phyloP scores from a whole-genome alignment of 2,797 vertebrate genomes.

The Basileuterus tristriatus region DNA sequence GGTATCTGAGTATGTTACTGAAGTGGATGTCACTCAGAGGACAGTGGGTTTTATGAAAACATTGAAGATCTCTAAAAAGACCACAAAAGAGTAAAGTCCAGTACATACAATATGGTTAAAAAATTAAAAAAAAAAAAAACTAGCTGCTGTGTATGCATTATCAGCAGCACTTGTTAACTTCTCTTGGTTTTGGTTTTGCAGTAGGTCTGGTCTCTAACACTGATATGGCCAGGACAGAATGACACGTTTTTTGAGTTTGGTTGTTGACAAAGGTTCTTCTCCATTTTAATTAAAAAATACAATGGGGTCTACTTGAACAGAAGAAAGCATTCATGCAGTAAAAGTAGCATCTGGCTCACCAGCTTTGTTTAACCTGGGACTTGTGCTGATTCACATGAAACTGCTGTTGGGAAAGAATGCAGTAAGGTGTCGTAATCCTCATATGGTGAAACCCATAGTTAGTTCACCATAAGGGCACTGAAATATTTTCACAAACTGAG shows the following conservation, averaged over 20 bases:
- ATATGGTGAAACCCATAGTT: background rate
- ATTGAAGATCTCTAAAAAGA: background rate
- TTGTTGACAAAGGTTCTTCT: background rate
- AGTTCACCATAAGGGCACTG: background rate
- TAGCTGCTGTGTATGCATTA: background rate
- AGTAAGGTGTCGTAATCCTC: background rate
- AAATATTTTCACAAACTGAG: constrained; percentile 6
- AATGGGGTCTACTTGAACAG: background rate
- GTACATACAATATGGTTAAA: background rate
- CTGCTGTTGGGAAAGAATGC: constrained; percentile 15
- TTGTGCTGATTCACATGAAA: constrained; percentile 20
- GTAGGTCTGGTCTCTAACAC: background rate
- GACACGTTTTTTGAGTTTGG: background rate
- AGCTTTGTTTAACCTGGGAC: background rate
- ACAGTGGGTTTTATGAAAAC: background rate
- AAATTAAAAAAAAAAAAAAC: background rate
- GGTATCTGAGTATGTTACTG: background rate
- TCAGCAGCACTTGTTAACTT: background rate
- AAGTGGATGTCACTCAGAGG: background rate
- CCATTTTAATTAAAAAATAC: background rate
- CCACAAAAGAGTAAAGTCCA: background rate
- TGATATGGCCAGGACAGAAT: background rate
- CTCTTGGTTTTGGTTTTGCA: background rate
- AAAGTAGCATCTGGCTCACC: background rate
- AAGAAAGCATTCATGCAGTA: background rate